These are phyloP conservation scores for Alca torda DNA, from an alignment of 2,797 vertebrate species.

Conservation along the genomic window DNA sequence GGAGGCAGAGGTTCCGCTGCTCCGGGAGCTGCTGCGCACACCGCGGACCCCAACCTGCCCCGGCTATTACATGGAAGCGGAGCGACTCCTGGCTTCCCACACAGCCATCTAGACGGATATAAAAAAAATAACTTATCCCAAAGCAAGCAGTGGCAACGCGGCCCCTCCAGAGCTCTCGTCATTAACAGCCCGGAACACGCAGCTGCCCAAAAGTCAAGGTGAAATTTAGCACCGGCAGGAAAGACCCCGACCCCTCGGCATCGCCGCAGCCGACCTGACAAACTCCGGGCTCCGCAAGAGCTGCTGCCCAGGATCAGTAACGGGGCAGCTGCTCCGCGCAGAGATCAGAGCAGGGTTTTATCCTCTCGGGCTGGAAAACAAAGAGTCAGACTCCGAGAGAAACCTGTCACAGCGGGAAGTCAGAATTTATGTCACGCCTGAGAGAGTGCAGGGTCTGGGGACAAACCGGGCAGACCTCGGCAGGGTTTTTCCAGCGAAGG, in stretches of 20 bases:
- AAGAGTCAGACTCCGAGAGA: neutral
- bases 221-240: neutral
- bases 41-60: neutral
- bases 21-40: fast-evolving
- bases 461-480: neutral
- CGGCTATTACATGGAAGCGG: neutral
- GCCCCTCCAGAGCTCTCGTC: neutral
- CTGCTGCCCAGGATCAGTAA: neutral
- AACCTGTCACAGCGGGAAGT: neutral
- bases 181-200: neutral
- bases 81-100: neutral
- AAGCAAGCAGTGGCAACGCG: neutral
- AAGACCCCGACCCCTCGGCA: neutral
- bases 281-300: neutral
- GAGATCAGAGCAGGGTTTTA: neutral
- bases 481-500: neutral
- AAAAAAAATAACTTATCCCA: neutral
- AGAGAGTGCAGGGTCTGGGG: neutral
- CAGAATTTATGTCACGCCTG: neutral
- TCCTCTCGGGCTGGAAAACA: neutral
- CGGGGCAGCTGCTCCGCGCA: neutral
- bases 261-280: neutral
- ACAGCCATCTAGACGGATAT: neutral
- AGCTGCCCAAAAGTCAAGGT: neutral
- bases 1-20: neutral